These are phyloP conservation scores for Tarsius wallacei DNA, from an alignment of 2,797 vertebrate species.

Conservation along the genomic window DNA sequence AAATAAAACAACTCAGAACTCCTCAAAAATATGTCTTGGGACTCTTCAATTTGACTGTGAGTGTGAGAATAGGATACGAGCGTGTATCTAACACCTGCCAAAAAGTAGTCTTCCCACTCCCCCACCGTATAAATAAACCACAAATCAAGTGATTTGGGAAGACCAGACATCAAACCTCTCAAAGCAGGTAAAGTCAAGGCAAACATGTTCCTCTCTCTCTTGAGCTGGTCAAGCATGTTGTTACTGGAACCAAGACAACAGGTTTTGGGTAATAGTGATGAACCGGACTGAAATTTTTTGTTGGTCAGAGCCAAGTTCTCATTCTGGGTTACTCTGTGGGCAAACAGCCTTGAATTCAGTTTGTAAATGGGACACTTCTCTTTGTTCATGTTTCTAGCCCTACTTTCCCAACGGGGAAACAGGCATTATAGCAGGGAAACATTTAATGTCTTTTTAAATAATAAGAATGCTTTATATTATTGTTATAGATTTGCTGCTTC, in stretches of 20 bases:
- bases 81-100: background rate
- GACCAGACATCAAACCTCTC: background rate
- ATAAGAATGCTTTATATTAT: background rate
- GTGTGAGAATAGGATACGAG: background rate
- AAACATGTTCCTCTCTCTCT: conserved; percentile 21
- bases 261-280: background rate
- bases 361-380: background rate
- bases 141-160: background rate
- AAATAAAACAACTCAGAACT: conserved; percentile 37
- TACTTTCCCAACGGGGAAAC: background rate
- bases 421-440: background rate
- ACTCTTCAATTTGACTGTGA: background rate
- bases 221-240: background rate
- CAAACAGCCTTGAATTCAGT: conserved; percentile 28
- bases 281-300: background rate
- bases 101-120: background rate
- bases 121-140: background rate
- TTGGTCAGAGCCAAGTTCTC: conserved; percentile 3
- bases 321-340: conserved; percentile 40
- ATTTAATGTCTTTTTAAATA: background rate
- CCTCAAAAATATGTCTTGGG: background rate
- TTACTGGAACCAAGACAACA: conserved; percentile 45
- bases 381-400: background rate
- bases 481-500: background rate
- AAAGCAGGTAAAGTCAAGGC: conserved; percentile 50